Evolutionary conservation across 2,888 invertebrate genomes (phyloP), one percentile per base, ranked within the genome.

Genomic region (Zonitis immaculata): DNA sequence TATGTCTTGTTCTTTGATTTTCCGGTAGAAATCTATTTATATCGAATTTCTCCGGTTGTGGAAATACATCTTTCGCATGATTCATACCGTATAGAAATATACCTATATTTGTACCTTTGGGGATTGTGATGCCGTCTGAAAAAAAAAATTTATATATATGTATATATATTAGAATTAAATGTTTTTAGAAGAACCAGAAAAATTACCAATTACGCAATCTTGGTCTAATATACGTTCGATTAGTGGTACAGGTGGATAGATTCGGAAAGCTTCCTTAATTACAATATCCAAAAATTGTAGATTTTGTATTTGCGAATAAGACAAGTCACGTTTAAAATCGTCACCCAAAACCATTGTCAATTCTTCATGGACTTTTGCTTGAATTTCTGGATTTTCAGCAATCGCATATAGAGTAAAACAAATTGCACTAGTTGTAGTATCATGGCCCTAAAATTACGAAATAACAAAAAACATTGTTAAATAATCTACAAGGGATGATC

Each of bases 181-280:
- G n/a, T n/a, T n/a, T n/a, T n/a, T n/a, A n/a, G n/a, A n/a, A n/a
- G n/a, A n/a, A n/a, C n/a, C n/a, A n/a, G n/a, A n/a, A 18, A 12
- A 43, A 47, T 53, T 58, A 69, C 67, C 67, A 20, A 68, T 49
- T 16, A 44, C 56, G 59, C 63, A 64, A 59, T 82, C 80, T 56
- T 79, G 74, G 1, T 67, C 66, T 3, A 80, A 56, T 14, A 62
- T 62, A 47, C 82, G 73, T 18, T 78, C 76, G 53, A 79, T 76
- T 32, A 75, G 66, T 1, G 83, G 80, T 12, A 78, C 80, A 9
- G 80, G 76, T 1, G 83, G 79, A 69, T 79, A 81, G 8, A 82
- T 61, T 47, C 83, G 73, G n/a, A 82, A 63, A 0, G 77, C 74
- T 69, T 83, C 83, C 62, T 82, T 83, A 30, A 82, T 77, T 0